Percentiles rank a stretch among this genome's conserved stretches.
Conservation (phyloP, 2,888 invertebrate genomes). For the Phalera bucephala region DNA sequence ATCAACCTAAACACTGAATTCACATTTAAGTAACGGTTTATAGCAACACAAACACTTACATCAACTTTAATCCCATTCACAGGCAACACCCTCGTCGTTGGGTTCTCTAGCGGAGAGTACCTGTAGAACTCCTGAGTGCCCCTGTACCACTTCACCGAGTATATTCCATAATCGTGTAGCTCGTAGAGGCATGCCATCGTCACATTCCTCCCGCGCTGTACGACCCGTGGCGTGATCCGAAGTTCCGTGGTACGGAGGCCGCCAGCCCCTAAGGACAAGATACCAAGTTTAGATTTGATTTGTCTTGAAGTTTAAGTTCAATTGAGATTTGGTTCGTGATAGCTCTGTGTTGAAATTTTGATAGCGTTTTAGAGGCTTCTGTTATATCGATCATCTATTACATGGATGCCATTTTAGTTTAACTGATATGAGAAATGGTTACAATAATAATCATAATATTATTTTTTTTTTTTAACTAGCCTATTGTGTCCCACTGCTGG, state of each 20-base stretch:
- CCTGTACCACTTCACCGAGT: conserved; percentile 94
- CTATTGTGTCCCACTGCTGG: too few species aligned
- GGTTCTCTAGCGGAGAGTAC: conserved; percentile 89
- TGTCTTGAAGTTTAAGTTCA: conserved; percentile 1
- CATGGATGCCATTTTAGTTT: not conserved
- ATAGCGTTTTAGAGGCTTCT: not conserved
- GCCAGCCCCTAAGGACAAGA: conserved; percentile 79
- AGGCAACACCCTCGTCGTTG: conserved; percentile 88
- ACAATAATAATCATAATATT: too few species aligned
- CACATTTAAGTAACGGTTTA: too few species aligned
- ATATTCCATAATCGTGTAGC: conserved; percentile 88
- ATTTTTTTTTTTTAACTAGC: too few species aligned
- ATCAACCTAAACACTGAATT: too few species aligned
- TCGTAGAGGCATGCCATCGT: conserved; percentile 90
- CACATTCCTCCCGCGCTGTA: conserved; percentile 87
- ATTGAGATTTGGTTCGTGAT: conserved; percentile 1
- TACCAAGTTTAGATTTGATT: conserved; percentile 3
- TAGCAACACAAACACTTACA: too few species aligned
- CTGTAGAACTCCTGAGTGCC: conserved; percentile 93
- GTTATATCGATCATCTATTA: not conserved
- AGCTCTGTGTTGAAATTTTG: not conserved
- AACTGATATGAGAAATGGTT: too few species aligned
- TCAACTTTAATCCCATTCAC: conserved; percentile 90
- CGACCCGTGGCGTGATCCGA: conserved; percentile 87
- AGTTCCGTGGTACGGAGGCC: conserved; percentile 89